Conservation (phyloP, 2,113 vertebrate genomes). For the Alouatta palliata region DNA sequence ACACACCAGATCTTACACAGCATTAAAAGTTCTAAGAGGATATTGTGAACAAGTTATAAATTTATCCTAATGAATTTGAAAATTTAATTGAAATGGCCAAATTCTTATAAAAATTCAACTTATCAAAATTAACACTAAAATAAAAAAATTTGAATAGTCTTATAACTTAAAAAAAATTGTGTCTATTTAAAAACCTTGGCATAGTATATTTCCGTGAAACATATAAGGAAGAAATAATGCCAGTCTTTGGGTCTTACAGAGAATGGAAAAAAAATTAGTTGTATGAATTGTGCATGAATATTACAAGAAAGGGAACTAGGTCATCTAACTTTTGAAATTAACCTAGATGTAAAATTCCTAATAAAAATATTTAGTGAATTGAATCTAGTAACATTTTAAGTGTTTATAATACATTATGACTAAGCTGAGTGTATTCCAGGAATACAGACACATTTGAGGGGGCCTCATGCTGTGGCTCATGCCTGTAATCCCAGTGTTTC, state of each 20-base stretch:
- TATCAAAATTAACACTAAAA: background rate
- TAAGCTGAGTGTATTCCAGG: too few relatives aligned
- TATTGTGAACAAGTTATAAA: background rate
- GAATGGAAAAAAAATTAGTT: background rate
- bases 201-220: background rate
- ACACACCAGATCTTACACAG: background rate
- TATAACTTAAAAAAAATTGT: background rate
- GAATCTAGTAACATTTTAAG: background rate
- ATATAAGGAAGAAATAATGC: background rate
- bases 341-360: background rate
- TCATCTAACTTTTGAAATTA: background rate
- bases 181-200: background rate
- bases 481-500: too few relatives aligned
- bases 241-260: background rate
- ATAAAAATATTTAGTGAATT: background rate
- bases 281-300: background rate
- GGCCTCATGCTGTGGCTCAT: too few relatives aligned
- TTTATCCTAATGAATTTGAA: background rate
- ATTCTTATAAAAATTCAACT: background rate
- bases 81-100: background rate
- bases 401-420: background rate
- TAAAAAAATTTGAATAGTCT: background rate
- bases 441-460: too few relatives aligned
- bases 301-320: background rate
- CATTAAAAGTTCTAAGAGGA: background rate